These are phyloP conservation scores for Syngnathus typhle DNA, from an alignment of 2,113 vertebrate species.

Conservation along the genomic window DNA sequence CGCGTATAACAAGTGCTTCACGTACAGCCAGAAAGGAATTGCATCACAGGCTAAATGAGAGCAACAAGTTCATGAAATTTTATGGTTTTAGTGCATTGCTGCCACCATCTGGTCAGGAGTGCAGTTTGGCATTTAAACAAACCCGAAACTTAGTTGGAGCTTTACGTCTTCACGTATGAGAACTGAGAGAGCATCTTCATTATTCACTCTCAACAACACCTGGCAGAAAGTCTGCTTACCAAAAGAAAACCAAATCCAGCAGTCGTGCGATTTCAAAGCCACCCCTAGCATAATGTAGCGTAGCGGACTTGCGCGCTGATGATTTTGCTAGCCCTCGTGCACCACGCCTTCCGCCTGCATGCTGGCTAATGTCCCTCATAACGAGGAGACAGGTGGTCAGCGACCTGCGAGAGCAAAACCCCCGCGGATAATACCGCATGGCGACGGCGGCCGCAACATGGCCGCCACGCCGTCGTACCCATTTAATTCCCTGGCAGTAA, in stretches of 20 bases:
- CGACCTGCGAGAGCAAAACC: conserved; percentile 43
- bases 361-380: conserved; percentile 19
- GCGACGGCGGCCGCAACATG: conserved; percentile 46
- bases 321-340: conserved; percentile 16
- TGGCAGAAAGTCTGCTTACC: no score
- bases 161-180: no score
- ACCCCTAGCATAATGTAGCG: background rate
- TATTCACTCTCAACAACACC: no score
- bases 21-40: no score
- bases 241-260: background rate
- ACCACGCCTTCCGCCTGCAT: background rate
- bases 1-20: no score
- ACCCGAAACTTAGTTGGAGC: no score
- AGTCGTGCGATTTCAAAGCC: background rate
- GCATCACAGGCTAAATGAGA: no score
- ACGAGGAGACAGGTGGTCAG: conserved; percentile 46
- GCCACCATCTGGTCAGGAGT: no score
- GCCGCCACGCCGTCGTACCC: conserved; percentile 41
- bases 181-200: no score
- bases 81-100: no score
- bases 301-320: conserved; percentile 13
- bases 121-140: no score
- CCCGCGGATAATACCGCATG: conserved; percentile 37
- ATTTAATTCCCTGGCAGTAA: conserved; percentile 55
- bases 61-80: no score